phyloP scores from a whole-genome alignment of 2,888 invertebrate genomes.

The Microctonus brassicae region DNA sequence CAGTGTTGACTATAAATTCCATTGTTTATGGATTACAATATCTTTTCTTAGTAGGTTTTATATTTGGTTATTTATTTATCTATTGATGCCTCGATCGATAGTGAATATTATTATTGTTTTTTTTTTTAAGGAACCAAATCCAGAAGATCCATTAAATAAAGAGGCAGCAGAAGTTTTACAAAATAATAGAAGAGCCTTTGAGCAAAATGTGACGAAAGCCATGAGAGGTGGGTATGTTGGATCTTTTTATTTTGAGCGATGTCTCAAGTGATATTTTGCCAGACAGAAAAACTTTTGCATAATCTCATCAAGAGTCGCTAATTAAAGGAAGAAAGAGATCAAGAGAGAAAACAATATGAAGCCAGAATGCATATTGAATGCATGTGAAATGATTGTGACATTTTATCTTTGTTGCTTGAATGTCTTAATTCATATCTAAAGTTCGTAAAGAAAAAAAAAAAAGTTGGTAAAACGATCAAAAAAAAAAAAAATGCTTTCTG shows the following conservation, averaged over 20 bases:
- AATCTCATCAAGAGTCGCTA: constrained; percentile 53
- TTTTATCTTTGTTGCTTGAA: constrained; percentile 52
- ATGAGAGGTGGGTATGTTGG: constrained; percentile 97
- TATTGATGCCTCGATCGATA: too few relatives aligned
- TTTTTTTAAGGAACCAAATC: constrained; percentile 94
- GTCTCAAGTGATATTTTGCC: constrained; percentile 85
- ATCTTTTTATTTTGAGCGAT: constrained; percentile 93
- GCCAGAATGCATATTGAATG: constrained; percentile 50
- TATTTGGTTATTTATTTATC: neutral
- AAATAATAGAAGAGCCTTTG: constrained; percentile 92
- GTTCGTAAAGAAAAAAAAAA: constrained; percentile 50
- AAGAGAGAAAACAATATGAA: constrained; percentile 40
- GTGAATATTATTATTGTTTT: too few relatives aligned
- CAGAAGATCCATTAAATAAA: constrained; percentile 98
- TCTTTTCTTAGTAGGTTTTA: constrained; percentile 85
- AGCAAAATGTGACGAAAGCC: constrained; percentile 95
- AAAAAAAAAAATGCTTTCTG: constrained; percentile 24
- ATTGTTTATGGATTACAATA: constrained; percentile 98
- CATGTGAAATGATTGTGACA: constrained; percentile 45
- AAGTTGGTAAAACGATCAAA: constrained; percentile 10
- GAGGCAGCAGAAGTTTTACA: constrained; percentile 98
- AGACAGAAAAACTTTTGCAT: constrained; percentile 57
- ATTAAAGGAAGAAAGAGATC: constrained; percentile 46
- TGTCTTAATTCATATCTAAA: constrained; percentile 61
- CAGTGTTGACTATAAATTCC: constrained; percentile 96